Base-by-base conservation (phyloP, 2,113 vertebrate species). In the Ailurus styani region DNA sequence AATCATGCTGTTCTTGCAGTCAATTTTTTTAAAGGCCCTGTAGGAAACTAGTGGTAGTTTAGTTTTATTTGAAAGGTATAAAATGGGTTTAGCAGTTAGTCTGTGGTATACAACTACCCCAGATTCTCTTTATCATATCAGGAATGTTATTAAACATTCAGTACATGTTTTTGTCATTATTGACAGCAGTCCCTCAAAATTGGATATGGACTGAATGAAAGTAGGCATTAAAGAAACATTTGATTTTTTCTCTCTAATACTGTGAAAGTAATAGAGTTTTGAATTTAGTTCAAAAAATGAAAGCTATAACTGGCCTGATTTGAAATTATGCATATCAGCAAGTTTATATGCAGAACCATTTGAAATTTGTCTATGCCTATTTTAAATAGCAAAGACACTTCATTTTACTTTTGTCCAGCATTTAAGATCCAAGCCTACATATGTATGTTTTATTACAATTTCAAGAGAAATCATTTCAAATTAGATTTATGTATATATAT, bases 231-330 rank as follows among this genome's bases (percentile, higher is more conserved):
- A 92, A 52, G 42, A 96, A 95, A 87, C 10, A 93, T 93, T 91
- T 91, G 45, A 85, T 91, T 95, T 95, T 95, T 93, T 93, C 29
- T 96, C 15, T 78, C 7, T 62, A 96, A 87, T 62, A 89, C 9
- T 89, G 27, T 84, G 60, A 95, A 97, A 94, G 66, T 52, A 94
- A 37, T 20, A 94, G 54, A 87, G 23, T 90, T 97, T 62, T 93
- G 68, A 95, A 93, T 96, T 87, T 73, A 68, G 21, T 85, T 97
- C 96, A 96, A 92, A 95, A 62, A 97, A 90, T 77, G 54, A 97
- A 95, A 96, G 45, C 27, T 94, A 11, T 85, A 82, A 94, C 45
- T 75, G 55, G 47, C 70, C 45, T 94, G 54, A 95, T 72, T 89
- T 97, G 73, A 95, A 94, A 96, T 90, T 90, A 94, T 60, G 27